Evolutionary conservation across 2,888 invertebrate species (phyloP).

Genomic region (Phyto melanocephala): DNA sequence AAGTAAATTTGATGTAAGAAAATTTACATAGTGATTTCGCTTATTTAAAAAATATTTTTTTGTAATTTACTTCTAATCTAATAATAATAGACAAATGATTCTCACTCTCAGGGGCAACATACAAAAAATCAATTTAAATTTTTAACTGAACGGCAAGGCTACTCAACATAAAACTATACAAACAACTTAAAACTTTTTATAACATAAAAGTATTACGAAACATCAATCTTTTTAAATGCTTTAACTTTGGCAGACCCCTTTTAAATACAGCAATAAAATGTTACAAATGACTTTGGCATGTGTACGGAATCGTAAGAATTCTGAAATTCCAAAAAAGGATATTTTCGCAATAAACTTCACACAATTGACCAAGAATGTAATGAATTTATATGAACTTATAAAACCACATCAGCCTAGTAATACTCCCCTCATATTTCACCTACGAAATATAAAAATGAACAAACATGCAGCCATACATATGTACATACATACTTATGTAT

Average conservation of each 20-base stretch:
- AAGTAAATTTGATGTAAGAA: too few species aligned
- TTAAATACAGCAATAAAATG: not conserved
- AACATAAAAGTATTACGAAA: too few species aligned
- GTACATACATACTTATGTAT: not conserved
- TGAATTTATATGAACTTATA: not conserved
- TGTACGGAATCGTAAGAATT: not conserved
- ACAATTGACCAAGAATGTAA: constrained; percentile 16
- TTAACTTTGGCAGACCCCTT: not conserved
- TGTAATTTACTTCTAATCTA: too few species aligned
- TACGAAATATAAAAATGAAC: not conserved
- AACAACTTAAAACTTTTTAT: too few species aligned
- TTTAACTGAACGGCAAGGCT: too few species aligned
- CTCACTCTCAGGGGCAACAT: too few species aligned
- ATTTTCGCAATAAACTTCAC: not conserved
- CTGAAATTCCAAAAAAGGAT: not conserved
- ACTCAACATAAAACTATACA: too few species aligned
- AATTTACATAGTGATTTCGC: too few species aligned
- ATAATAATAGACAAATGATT: too few species aligned
- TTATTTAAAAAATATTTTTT: too few species aligned
- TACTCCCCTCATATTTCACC: not conserved
- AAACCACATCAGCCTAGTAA: not conserved
- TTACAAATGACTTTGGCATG: not conserved
- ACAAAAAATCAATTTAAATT: too few species aligned
- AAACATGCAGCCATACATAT: not conserved
- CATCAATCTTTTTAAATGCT: too few species aligned